A percentile compares a stretch with the other conserved stretches of the same genome.
These are phyloP conservation scores for Oscarella lobularis DNA, from an alignment of 37 sponge, comb jelly and placozoan genomes.

Conservation along the genomic window DNA sequence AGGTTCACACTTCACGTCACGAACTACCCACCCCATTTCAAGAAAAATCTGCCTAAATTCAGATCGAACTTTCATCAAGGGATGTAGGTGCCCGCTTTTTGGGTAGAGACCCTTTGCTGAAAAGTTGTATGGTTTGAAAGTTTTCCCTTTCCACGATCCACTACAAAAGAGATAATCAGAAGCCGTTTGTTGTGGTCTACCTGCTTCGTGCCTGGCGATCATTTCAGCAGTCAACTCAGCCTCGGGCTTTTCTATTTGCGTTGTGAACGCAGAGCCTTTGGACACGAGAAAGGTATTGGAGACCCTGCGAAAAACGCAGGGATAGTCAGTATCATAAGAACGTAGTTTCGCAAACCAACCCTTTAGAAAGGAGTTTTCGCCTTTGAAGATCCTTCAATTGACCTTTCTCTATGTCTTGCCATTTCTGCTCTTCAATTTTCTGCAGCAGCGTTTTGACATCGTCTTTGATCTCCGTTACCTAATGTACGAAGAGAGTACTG, in stretches of 20 bases:
- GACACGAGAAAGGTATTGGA: constrained; percentile 56
- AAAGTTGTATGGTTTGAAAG: constrained; percentile 90
- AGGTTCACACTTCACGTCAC: too few species aligned
- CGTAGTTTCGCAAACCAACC: constrained; percentile 22
- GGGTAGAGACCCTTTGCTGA: constrained; percentile 62
- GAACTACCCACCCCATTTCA: constrained; percentile 81
- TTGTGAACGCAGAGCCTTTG: constrained; percentile 52
- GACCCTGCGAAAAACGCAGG: constrained; percentile 50
- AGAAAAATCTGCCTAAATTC: constrained; percentile 86
- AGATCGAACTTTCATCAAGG: constrained; percentile 88
- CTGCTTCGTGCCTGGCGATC: constrained; percentile 45
- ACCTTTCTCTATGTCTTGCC: constrained; percentile 19
- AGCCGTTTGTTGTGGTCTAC: not conserved
- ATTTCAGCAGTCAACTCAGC: constrained; percentile 82
- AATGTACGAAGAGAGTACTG: not conserved
- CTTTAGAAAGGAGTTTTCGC: constrained; percentile 59
- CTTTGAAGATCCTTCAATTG: constrained; percentile 76
- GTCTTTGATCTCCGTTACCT: constrained; percentile 17
- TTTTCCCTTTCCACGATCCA: constrained; percentile 75
- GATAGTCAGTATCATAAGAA: too few species aligned
- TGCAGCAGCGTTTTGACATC: constrained; percentile 32
- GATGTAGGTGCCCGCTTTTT: constrained; percentile 79
- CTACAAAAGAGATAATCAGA: constrained; percentile 13
- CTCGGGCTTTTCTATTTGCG: constrained; percentile 48
- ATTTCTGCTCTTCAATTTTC: constrained; percentile 1